phyloP scores from a whole-genome alignment of 2,113 vertebrate species.

The Jaculus jaculus region DNA sequence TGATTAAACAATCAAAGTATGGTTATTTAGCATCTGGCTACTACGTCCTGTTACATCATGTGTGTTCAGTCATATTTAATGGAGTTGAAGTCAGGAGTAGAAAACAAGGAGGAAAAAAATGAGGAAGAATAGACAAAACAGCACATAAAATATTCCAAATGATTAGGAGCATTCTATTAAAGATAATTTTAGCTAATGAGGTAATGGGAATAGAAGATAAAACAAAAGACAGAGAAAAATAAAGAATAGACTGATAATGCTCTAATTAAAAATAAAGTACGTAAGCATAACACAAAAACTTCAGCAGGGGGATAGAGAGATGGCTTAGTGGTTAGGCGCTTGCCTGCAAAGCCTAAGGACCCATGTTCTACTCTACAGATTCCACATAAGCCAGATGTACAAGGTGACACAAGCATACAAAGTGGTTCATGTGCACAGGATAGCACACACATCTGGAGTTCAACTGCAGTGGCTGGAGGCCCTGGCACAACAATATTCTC shows the following conservation, averaged over 20 bases:
- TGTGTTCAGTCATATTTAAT: slow-evolving; percentile 11
- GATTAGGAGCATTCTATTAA: not conserved
- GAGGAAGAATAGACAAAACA: not conserved
- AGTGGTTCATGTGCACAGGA: no score
- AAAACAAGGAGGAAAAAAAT: slow-evolving; percentile 11
- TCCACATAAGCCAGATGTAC: no score
- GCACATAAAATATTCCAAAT: slow-evolving; percentile 11
- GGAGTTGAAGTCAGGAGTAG: not conserved
- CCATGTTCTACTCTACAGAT: no score
- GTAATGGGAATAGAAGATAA: slow-evolving; percentile 5
- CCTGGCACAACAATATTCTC: no score
- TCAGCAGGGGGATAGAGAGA: not conserved
- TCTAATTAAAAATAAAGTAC: slow-evolving; percentile 48
- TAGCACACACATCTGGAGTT: no score
- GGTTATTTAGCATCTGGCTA: slow-evolving; percentile 24
- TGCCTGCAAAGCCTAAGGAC: no score
- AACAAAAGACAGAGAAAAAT: slow-evolving; percentile 25
- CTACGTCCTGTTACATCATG: not conserved
- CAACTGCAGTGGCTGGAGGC: no score
- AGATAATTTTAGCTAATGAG: slow-evolving; percentile 2
- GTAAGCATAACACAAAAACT: not conserved
- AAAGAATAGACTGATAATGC: not conserved
- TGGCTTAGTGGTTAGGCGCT: no score
- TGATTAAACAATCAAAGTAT: slow-evolving; percentile 16
- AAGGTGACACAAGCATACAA: no score